Base-by-base conservation (phyloP, 2,797 vertebrate genomes). In the Bradypus variegatus region DNA sequence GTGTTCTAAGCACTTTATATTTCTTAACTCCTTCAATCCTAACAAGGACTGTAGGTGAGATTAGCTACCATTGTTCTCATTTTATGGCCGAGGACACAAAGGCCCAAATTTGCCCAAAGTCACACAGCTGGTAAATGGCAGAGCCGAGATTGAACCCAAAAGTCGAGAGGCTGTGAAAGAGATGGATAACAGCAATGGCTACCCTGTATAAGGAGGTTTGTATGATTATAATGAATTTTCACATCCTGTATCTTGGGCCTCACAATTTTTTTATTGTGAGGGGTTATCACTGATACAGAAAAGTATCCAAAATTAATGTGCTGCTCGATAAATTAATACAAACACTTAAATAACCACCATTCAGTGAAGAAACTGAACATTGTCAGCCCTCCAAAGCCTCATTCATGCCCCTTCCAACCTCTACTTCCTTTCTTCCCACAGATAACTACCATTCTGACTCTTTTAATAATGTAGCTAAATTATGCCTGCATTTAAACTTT, bases 61-160 rank as follows among this genome's bases (percentile, higher is more conserved):
- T 58, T 64, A 83, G 62, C 13, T 70, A 60, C 10, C 27, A 67
- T 19, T 92, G 21, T 81, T 69, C 48, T 91, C 31, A 64, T 70
- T 88, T 94, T 88, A 84, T 84, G 78, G 62, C 69, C 91, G 67
- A 93, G 76, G 33, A 92, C 88, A 88, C 36, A 25, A 36, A 45
- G 82, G 36, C 72, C 50, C 21, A 81, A 53, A 70, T 86, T 69
- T 91, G 53, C 16, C 86, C 41, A 84, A 36, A n/a, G 13, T 64
- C 31, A 45, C 31, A 86, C 6, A 72, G 38, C 58, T 91, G 89
- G n/a, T 88, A 83, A 79, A 55, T 85, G 70, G 50, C 64, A 72
- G 73, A 89, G 8, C 45, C 87, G 79, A 27, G 29, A 70, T 31
- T 92, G 65, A 93, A 90, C 45, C 41, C 19, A 79, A 91, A 82